Conservation (phyloP, 2,797 vertebrate genomes). For the Tympanoctomys barrerae region DNA sequence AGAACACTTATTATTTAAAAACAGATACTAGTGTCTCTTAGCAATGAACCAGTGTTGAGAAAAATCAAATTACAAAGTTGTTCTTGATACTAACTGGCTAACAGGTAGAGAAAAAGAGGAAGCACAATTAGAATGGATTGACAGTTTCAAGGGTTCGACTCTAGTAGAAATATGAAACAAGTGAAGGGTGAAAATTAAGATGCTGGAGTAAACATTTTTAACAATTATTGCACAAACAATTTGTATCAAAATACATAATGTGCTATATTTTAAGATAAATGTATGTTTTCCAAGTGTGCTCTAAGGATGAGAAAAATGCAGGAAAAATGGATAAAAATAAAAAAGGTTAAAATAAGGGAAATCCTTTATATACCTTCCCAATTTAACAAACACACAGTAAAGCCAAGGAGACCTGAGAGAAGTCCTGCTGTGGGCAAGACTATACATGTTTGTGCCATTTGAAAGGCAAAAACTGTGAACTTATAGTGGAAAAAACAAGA, state of each 20-base stretch:
- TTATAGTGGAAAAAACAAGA: background rate
- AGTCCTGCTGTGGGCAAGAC: background rate
- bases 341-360: conserved; percentile 49
- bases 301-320: conserved; percentile 39
- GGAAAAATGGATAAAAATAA: background rate
- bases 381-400: conserved; percentile 37
- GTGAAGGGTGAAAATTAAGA: background rate
- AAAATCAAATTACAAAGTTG: conserved; percentile 40
- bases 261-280: conserved; percentile 31
- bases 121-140: conserved; percentile 22
- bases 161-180: conserved; percentile 8
- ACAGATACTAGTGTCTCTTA: background rate
- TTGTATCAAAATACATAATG: background rate
- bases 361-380: conserved; percentile 3
- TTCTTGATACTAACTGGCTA: background rate
- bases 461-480: conserved; percentile 12
- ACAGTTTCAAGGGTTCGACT: background rate
- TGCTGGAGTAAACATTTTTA: background rate
- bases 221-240: background rate
- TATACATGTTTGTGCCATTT: conserved; percentile 21
- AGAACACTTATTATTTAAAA: background rate
- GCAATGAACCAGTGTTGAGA: background rate
- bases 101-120: background rate
- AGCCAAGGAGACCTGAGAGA: conserved; percentile 11
- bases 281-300: conserved; percentile 38